A percentile compares a stretch with the other conserved stretches of the same genome.
These are phyloP conservation scores for Collichthys lucidus DNA, from an alignment of 2,113 vertebrate genomes.

Conservation along the genomic window DNA sequence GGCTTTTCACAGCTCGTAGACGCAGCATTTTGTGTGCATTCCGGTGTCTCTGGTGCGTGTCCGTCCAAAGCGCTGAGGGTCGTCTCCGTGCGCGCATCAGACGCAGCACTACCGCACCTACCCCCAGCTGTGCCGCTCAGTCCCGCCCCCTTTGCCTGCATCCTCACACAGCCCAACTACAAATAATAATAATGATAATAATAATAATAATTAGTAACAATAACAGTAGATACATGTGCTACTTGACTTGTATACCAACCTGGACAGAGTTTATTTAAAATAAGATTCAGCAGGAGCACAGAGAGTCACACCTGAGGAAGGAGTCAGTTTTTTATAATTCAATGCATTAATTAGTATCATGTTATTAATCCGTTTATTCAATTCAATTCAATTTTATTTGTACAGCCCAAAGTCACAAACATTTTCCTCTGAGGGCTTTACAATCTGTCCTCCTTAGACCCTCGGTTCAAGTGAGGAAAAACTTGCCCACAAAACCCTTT, in stretches of 20 bases:
- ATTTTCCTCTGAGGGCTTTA: too few relatives aligned
- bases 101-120: constrained; percentile 74
- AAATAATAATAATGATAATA: constrained; percentile 4
- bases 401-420: too few relatives aligned
- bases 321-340: too few relatives aligned
- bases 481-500: too few relatives aligned
- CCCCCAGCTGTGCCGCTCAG: constrained; percentile 62
- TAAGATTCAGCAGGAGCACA: neutral
- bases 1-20: constrained; percentile 60
- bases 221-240: neutral
- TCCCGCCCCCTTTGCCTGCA: constrained; percentile 73
- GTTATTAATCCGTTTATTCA: neutral
- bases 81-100: constrained; percentile 60
- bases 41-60: constrained; percentile 35
- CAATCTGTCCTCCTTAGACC: too few relatives aligned
- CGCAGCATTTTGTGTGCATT: constrained; percentile 74
- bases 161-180: constrained; percentile 39
- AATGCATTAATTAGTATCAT: neutral
- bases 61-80: constrained; percentile 31
- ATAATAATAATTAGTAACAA: neutral
- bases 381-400: too few relatives aligned
- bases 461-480: too few relatives aligned
- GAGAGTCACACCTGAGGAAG: neutral
- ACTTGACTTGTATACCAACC: neutral
- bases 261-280: neutral